A percentile compares a stretch with the other conserved stretches of the same genome.
phyloP scores from a whole-genome alignment of 2,113 vertebrate genomes.

The Myrmecobius fasciatus region DNA sequence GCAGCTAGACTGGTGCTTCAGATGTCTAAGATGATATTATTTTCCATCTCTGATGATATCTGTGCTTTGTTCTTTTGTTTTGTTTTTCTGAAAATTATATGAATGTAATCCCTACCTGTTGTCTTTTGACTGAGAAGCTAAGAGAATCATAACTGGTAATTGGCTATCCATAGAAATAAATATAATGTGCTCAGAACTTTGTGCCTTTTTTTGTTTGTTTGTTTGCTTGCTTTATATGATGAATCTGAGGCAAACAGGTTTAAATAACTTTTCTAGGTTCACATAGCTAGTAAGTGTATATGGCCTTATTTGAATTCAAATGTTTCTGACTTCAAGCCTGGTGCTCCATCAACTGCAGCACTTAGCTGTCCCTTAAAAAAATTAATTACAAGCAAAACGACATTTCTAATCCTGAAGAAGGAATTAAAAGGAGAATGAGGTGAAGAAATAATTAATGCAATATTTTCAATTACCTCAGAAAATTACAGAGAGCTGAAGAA shows the following conservation, averaged over 20 bases:
- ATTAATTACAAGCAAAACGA: background rate
- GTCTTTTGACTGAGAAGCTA: background rate
- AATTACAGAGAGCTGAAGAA: background rate
- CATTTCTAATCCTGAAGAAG: background rate
- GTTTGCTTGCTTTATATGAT: background rate
- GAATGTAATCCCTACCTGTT: background rate
- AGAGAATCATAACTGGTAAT: background rate
- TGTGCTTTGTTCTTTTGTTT: background rate
- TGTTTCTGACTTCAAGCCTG: background rate
- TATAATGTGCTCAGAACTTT: background rate
- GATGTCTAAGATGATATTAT: background rate
- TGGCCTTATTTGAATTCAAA: background rate
- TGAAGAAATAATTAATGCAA: background rate
- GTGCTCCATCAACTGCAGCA: background rate
- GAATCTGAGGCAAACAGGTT: background rate
- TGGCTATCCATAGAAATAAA: background rate
- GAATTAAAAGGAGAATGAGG: background rate
- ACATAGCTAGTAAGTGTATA: background rate
- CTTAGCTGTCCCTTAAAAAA: background rate
- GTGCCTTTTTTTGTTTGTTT: background rate
- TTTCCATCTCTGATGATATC: background rate
- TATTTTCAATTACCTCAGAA: background rate
- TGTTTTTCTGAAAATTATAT: background rate
- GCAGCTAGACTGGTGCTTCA: accelerated
- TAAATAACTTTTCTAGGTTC: background rate